Percentiles rank a stretch among this genome's conserved stretches.
Evolutionary conservation across 2,113 vertebrate genomes (phyloP).

Genomic region (Trichomycterus rosablanca): DNA sequence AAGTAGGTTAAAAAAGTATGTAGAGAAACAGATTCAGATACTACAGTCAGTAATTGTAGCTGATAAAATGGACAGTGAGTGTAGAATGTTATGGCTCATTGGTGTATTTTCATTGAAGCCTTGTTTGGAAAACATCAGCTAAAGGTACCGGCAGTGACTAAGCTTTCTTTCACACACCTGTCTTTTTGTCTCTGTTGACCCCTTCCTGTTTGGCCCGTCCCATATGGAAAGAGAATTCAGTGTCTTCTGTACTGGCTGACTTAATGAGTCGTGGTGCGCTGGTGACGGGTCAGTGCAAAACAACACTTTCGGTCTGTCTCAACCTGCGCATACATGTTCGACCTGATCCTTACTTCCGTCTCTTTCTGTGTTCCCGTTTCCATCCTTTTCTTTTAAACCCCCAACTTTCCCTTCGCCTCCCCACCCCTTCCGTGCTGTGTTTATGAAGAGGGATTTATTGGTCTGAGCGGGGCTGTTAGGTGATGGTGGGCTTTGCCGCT

Average conservation of each 20-base stretch:
- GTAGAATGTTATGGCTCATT: no score
- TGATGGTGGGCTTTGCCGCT: constrained; percentile 61
- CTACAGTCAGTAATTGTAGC: no score
- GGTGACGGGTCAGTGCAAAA: constrained; percentile 78
- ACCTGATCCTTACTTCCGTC: not conserved
- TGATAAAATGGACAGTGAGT: no score
- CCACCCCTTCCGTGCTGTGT: constrained; percentile 48
- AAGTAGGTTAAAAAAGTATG: no score
- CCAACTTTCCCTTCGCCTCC: constrained; percentile 4
- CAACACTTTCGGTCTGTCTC: constrained; percentile 6
- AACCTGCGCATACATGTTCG: not conserved
- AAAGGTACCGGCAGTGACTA: no score
- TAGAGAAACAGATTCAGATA: no score
- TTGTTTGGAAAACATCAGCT: no score
- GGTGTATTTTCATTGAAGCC: no score
- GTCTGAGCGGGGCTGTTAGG: constrained; percentile 67
- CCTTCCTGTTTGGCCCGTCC: no score
- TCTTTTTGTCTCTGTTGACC: no score
- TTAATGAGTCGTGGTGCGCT: constrained; percentile 61
- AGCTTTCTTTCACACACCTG: not conserved
- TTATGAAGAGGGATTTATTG: constrained; percentile 74
- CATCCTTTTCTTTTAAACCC: not conserved
- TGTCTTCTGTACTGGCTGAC: no score
- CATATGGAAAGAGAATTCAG: not conserved
- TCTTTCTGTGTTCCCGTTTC: constrained; percentile 2